Percentiles rank a stretch among this genome's conserved stretches.
phyloP scores from a whole-genome alignment of 2,888 invertebrate species.

The Cantharis rufa region DNA sequence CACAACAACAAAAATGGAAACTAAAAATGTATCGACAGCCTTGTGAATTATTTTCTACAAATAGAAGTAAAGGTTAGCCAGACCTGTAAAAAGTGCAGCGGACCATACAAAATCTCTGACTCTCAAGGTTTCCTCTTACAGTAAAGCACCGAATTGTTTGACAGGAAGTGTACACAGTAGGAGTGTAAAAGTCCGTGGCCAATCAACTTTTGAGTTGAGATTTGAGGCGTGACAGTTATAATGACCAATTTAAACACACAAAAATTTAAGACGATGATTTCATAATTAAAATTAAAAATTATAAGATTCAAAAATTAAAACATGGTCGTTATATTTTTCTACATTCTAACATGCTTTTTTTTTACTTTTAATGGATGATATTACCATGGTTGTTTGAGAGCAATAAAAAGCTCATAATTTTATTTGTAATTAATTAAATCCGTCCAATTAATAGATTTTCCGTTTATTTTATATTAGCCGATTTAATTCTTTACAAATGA shows the following conservation, averaged over 20 bases:
- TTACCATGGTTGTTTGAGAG: neutral
- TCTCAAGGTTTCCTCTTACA: conserved; percentile 4
- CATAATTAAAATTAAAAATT: neutral
- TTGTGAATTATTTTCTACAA: conserved; percentile 40
- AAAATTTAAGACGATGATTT: neutral
- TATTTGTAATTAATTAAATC: neutral
- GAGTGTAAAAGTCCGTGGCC: conserved; percentile 43
- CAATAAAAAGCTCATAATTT: neutral
- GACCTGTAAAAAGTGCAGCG: conserved; percentile 22
- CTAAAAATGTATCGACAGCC: conserved; percentile 40
- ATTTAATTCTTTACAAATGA: neutral
- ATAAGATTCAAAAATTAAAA: neutral
- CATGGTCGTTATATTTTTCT: neutral
- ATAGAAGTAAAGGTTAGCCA: conserved; percentile 35
- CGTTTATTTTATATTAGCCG: neutral
- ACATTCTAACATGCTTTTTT: neutral
- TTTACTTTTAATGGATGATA: neutral
- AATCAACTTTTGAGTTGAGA: conserved; percentile 36
- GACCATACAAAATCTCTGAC: conserved; percentile 8
- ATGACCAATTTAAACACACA: conserved; percentile 25
- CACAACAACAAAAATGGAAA: conserved; percentile 39
- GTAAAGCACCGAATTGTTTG: conserved; percentile 40
- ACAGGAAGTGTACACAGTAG: conserved; percentile 39
- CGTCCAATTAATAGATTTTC: neutral
- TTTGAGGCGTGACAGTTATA: conserved; percentile 41